Evolutionary conservation across 2,797 vertebrate species (phyloP), one percentile per base, ranked within the genome.

Genomic region (Carduelis carduelis): DNA sequence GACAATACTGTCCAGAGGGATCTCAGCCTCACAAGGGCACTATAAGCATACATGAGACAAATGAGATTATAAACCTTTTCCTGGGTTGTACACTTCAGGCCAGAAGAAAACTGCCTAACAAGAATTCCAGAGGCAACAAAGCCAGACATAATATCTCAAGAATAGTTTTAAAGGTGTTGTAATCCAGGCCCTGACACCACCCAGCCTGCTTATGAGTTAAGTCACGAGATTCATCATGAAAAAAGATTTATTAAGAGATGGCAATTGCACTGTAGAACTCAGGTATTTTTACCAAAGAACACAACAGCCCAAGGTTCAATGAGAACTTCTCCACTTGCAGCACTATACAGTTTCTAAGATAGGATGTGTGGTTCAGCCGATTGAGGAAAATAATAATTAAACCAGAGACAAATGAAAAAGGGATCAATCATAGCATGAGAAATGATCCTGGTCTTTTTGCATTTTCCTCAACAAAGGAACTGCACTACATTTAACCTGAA

Each of bases 31-130:
- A 41, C 34, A 64, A 72, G 53, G 28, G 22, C 52, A 64, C 46
- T 68, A 65, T 68, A 92, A 72, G 87, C 53, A 79, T 24, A 68
- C 19, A n/a, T 3, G 32, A 93, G 34, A 78, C 50, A 89, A 75
- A 74, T 19, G 60, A 80, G 72, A 88, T 90, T 61, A 63, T 81
- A 80, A 83, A 55, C 47, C 47, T 88, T 70, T 80, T 66, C 71
- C 76, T 94, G 56, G 60, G 60, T 92, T 80, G 95, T 89, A 88
- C 83, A 83, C 23, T 74, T 90, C 89, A 74, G 64, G 80, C 41
- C 88, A 91, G 90, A 91, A 91, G 79, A 94, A 90, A 94, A 75
- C 22, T 57, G 69, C 76, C 60, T 86, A 90, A 93, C 14, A 5
- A 90, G 80, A 93, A 94, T 59, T 90, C 86, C 69, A 92, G 56